Evolutionary conservation across 23 tunicate genomes (phyloP).

Genomic region (Diplosoma virens): DNA sequence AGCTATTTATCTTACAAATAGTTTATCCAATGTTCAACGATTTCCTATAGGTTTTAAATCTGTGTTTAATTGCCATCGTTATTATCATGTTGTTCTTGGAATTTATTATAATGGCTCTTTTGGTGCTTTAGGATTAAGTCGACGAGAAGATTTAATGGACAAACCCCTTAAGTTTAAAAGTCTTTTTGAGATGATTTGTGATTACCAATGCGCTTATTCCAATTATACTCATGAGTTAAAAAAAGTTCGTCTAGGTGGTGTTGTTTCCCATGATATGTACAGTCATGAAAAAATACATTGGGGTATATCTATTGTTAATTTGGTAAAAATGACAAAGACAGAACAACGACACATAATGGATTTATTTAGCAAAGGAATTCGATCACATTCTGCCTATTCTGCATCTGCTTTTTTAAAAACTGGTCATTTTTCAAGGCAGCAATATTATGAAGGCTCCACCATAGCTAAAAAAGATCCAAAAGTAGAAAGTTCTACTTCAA

Average conservation of each 20-base stretch:
- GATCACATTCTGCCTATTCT: constrained; percentile 37
- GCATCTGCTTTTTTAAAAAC: neutral
- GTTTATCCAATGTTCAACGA: constrained; percentile 54
- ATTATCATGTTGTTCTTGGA: constrained; percentile 92
- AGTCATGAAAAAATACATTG: constrained; percentile 77
- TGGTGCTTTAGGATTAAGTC: constrained; percentile 82
- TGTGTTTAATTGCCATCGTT: constrained; percentile 63
- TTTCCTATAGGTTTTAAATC: constrained; percentile 96
- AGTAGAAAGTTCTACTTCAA: no score
- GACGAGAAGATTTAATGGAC: constrained; percentile 82
- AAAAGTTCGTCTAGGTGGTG: constrained; percentile 72
- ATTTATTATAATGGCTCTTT: constrained; percentile 49
- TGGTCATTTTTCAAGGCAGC: no score
- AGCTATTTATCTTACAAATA: constrained; percentile 71
- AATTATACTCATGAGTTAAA: constrained; percentile 63
- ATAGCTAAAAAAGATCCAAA: no score
- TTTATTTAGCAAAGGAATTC: constrained; percentile 50
- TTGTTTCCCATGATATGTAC: constrained; percentile 65
- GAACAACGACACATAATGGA: constrained; percentile 62
- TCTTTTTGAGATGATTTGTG: constrained; percentile 33
- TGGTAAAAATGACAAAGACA: constrained; percentile 6
- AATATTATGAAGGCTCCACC: no score
- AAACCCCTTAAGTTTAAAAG: constrained; percentile 76
- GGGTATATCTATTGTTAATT: constrained; percentile 40
- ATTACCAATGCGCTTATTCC: constrained; percentile 57